Conservation (phyloP, 2,888 invertebrate genomes). For the Drosophila monieri region DNA sequence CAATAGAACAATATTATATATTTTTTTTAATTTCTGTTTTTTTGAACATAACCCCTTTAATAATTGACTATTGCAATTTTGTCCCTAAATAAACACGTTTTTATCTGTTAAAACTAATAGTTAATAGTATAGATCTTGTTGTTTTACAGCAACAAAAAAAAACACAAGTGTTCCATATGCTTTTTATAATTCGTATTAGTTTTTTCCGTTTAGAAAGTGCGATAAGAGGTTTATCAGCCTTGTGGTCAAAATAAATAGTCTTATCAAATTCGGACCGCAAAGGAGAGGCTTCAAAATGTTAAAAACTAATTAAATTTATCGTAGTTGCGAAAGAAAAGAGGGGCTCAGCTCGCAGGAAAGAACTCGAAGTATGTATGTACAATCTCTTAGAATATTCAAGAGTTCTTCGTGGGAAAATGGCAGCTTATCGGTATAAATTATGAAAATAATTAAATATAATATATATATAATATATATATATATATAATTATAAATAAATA, state of each 20-base stretch:
- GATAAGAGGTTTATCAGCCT: constrained; percentile 15
- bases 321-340: neutral
- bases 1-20: no score
- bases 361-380: neutral
- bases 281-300: neutral
- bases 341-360: neutral
- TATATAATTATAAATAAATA: no score
- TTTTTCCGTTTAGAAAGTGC: neutral
- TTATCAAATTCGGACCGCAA: constrained; percentile 13
- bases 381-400: constrained; percentile 12
- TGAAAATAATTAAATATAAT: no score
- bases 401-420: constrained; percentile 20
- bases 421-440: constrained; percentile 18
- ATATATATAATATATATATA: no score
- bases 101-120: neutral
- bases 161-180: neutral
- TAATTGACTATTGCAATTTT: neutral
- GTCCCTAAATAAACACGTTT: neutral
- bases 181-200: constrained; percentile 1
- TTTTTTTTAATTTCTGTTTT: neutral
- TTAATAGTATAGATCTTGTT: neutral
- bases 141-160: neutral
- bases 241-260: constrained; percentile 16
- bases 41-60: neutral
- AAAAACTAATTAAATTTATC: constrained; percentile 2